Evolutionary conservation across 1,140 invertebrate genomes (phyloP), one percentile per base, ranked within the genome.

Genomic region (Paralvinella palmiformis): DNA sequence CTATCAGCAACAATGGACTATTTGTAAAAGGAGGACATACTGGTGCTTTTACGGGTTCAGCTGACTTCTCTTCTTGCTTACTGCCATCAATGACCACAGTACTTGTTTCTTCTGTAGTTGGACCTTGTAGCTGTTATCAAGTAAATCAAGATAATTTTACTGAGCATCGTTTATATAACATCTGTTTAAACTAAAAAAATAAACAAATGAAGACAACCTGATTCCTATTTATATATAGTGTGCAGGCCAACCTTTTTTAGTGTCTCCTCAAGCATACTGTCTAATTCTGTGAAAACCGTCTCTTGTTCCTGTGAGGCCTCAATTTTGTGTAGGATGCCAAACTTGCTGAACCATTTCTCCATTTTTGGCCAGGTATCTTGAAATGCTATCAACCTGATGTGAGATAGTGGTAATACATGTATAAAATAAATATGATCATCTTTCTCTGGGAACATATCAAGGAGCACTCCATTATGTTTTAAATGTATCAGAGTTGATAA

Each of bases 291-390:
- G 56, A 70, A 73, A 17, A 79, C 67, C 44, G 71, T 64, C 5
- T 70, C 60, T 13, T 65, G 52, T 15, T 70, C 68, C 17, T 73
- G 69, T 20, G 68, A 56, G 5, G 74, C 76, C 68, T 80, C 75
- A 10, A 80, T 73, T 27, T 58, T 66, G 22, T 69, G 68, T 37
- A 81, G 65, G 36, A 67, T 76, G 44, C 78, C 77, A 74, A 78
- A 79, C 63, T 74, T 73, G 0, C 59, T 65, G 66, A 74, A 81
- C 74, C 78, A 81, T 67, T 79, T 80, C 64, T 79, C 75, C 52
- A 81, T 60, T 62, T 79, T 75, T 10, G 74, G 71, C 78, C 78
- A 81, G 24, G 70, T 57, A 58, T 79, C 76, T 29, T 72, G 67
- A 64, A 75, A 79, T 35, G 58, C 36, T 41, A 65, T 62, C 31